Base-by-base conservation (phyloP, 2,113 vertebrate genomes). In the Craseonycteris thonglongyai region DNA sequence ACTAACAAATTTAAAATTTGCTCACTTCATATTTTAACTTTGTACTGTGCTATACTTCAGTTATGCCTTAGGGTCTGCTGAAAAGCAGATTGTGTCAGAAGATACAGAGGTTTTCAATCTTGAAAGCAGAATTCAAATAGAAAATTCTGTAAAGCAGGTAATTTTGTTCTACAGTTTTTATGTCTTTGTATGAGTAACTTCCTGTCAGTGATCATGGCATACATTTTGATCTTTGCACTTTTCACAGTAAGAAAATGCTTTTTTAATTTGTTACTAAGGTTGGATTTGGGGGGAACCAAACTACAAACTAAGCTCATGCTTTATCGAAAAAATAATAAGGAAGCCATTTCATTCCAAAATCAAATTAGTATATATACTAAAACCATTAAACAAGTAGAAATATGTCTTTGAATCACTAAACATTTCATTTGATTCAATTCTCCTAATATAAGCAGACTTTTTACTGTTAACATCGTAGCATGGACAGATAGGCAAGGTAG, bases 31-130 rank as follows among this genome's bases (percentile, higher is more conserved):
- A 5, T 74, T 78, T 74, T 94, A 93, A 92, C 79, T 38, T 56
- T 69, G 69, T 66, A 18, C 58, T 94, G 5, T 96, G 38, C 54
- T 7, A 0, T 95, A 33, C 40, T 80, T 93, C 91, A 98, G 98
- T 95, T 99, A 98, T 26, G 45, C 96, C 92, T 86, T 98, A 97
- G 98, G 98, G 38, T 98, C 98, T 16, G 93, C 98, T 6, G 96
- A 96, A 93, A 98, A 98, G 51, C 95, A 98, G 68, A 97, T 98
- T 22, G 11, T 59, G 82, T n/a, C 75, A 82, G 97, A 97, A 65
- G 95, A 97, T 38, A 96, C 98, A 75, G 98, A 98, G 7, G 98
- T 98, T 9, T 78, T 98, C 51, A 98, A 98, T 71, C 97, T 98
- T 40, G 98, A 98, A 94, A 98, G 94, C 93, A 97, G 71, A 96